Evolutionary conservation across 2,888 invertebrate species (phyloP).

Genomic region (Xylota segnis): DNA sequence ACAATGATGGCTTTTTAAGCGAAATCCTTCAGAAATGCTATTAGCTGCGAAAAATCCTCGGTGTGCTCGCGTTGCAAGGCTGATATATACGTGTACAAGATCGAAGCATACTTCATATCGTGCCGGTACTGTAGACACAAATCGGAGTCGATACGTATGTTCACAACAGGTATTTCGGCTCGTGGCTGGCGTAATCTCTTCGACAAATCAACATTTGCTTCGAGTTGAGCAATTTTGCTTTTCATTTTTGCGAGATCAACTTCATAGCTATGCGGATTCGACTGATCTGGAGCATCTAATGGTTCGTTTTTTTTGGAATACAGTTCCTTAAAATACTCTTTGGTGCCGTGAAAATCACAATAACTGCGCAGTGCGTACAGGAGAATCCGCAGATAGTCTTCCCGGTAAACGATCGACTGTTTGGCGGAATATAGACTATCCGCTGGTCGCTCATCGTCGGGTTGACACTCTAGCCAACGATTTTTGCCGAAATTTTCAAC

Average conservation of each 20-base stretch:
- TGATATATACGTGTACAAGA: slow-evolving; percentile 77
- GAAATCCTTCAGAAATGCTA: slow-evolving; percentile 74
- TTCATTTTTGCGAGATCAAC: slow-evolving; percentile 78
- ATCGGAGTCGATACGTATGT: slow-evolving; percentile 78
- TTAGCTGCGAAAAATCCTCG: slow-evolving; percentile 77
- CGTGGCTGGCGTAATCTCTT: slow-evolving; percentile 78
- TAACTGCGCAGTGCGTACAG: slow-evolving; percentile 80
- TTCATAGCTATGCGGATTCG: slow-evolving; percentile 61
- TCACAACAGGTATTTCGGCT: slow-evolving; percentile 79
- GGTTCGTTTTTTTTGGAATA: background rate
- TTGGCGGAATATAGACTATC: slow-evolving; percentile 46
- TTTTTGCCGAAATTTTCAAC: slow-evolving; percentile 80
- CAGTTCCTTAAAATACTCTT: slow-evolving; percentile 77
- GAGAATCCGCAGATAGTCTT: slow-evolving; percentile 81
- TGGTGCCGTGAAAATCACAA: slow-evolving; percentile 80
- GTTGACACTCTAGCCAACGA: slow-evolving; percentile 81
- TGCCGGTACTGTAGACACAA: slow-evolving; percentile 78
- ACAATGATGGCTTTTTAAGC: background rate
- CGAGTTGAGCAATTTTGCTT: slow-evolving; percentile 75
- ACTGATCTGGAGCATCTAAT: background rate
- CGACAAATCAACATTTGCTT: slow-evolving; percentile 77
- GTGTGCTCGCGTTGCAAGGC: slow-evolving; percentile 72
- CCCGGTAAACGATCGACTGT: slow-evolving; percentile 75
- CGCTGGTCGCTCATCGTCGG: slow-evolving; percentile 72
- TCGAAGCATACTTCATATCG: slow-evolving; percentile 79